Base-by-base conservation (phyloP, 2,797 vertebrate species). In the Oryzias sinensis region DNA sequence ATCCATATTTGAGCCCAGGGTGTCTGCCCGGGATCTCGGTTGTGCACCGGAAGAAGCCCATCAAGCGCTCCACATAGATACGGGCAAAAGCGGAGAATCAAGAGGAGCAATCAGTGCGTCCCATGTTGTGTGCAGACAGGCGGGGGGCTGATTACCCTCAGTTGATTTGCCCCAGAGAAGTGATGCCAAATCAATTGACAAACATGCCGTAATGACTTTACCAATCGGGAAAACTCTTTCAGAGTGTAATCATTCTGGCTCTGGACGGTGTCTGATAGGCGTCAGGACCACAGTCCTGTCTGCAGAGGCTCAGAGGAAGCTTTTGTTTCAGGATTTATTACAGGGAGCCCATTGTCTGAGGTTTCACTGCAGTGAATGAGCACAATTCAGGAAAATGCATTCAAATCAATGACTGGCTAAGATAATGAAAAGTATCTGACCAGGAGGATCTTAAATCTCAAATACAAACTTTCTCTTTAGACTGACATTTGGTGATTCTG, bases 141-240 rank as follows among this genome's bases (percentile, higher is more conserved):
- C 17, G 20, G 77, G 77, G 54, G 70, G 69, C 65, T 86, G 84
- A 87, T 87, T 82, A 77, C 68, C 63, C 70, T 69, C 71, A 71
- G 63, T 75, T 15, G 62, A 40, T 65, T 69, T 47, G 24, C 68
- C 54, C 66, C 47, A 54, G 56, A 76, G 76, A 76, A 56, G 77
- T 29, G 68, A 74, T 68, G 73, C 75, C 78, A 72, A 84, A 74
- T 85, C 73, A 80, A 68, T 88, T 81, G 52, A 79, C 74, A 86
- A 76, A 79, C 68, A 64, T 0, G 54, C 62, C 54, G 66, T 47
- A 56, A 43, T 49, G 59, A 46, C 77, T 79, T 79, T 53, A 71
- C 68, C 73, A 60, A 44, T 43, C 49, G 59, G 57, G 49, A 27
- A 27, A 72, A 72, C 50, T 27, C 14, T 43, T 58, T 53, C 56